Percentiles rank a stretch among this genome's conserved stretches.
These are phyloP conservation scores for Timandra comae DNA, from an alignment of 2,888 invertebrate species.

Conservation along the genomic window DNA sequence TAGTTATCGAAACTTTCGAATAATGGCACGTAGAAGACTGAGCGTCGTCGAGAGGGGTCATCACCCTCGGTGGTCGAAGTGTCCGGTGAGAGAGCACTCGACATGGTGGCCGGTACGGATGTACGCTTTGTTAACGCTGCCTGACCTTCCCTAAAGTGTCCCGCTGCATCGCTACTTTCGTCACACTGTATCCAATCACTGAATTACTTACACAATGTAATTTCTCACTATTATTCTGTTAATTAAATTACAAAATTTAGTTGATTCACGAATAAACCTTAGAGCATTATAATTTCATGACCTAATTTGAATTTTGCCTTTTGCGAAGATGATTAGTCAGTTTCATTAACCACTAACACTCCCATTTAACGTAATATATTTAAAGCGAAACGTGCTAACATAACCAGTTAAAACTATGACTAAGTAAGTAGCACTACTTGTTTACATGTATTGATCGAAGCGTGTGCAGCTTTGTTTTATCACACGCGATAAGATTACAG, in stretches of 20 bases:
- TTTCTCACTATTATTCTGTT: conserved; percentile 45
- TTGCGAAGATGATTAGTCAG: too few species aligned
- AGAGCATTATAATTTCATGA: too few species aligned
- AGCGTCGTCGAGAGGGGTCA: conserved; percentile 78
- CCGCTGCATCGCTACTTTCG: conserved; percentile 58
- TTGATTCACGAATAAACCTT: too few species aligned
- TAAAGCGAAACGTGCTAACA: too few species aligned
- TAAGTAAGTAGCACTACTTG: conserved; percentile 22
- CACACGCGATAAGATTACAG: conserved; percentile 62
- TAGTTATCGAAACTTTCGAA: conserved; percentile 78
- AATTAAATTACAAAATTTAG: conserved; percentile 29
- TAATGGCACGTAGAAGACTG: conserved; percentile 85
- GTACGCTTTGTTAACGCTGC: conserved; percentile 55
- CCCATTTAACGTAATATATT: too few species aligned
- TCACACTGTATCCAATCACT: conserved; percentile 49
- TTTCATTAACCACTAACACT: too few species aligned
- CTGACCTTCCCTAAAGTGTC: conserved; percentile 39
- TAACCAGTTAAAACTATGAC: conserved; percentile 9
- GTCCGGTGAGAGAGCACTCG: conserved; percentile 53
- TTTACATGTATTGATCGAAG: conserved; percentile 45
- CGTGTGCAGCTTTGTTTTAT: conserved; percentile 53
- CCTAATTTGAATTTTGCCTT: too few species aligned
- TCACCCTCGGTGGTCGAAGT: conserved; percentile 49
- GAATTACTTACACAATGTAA: conserved; percentile 39
- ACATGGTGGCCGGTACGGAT: conserved; percentile 59